Evolutionary conservation across 1,140 invertebrate species (phyloP).

Genomic region (Micrasema longulum): DNA sequence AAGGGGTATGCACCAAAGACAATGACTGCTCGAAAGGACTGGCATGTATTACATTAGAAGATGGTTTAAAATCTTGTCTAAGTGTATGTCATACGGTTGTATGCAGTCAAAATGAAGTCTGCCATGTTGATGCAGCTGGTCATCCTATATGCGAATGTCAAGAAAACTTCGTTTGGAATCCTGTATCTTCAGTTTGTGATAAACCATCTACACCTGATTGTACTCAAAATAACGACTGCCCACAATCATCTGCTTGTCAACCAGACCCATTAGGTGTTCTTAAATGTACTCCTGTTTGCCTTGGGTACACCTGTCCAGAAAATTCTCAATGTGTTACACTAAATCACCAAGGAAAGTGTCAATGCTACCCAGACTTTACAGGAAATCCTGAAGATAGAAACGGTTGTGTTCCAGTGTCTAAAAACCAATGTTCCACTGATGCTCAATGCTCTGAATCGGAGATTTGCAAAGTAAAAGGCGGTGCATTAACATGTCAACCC

Average conservation of each 20-base stretch:
- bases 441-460: slow-evolving; percentile 85
- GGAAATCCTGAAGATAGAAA: slow-evolving; percentile 91
- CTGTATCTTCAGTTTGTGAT: slow-evolving; percentile 81
- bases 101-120: slow-evolving; percentile 85
- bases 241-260: slow-evolving; percentile 75
- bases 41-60: slow-evolving; percentile 70
- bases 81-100: slow-evolving; percentile 83
- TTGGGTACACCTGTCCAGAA: slow-evolving; percentile 82
- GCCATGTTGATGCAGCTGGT: slow-evolving; percentile 73
- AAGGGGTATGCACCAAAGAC: slow-evolving; percentile 75
- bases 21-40: slow-evolving; percentile 77
- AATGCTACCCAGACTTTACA: slow-evolving; percentile 81
- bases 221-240: slow-evolving; percentile 78
- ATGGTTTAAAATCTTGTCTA: slow-evolving; percentile 76
- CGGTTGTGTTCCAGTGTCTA: slow-evolving; percentile 79
- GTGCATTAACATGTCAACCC: slow-evolving; percentile 73
- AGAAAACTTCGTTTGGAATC: slow-evolving; percentile 84
- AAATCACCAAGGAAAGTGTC: slow-evolving; percentile 81
- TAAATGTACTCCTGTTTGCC: slow-evolving; percentile 83
- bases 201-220: slow-evolving; percentile 88
- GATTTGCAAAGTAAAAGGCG: slow-evolving; percentile 71
- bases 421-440: slow-evolving; percentile 82
- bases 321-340: slow-evolving; percentile 84
- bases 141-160: slow-evolving; percentile 82
- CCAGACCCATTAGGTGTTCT: slow-evolving; percentile 87